Conservation (phyloP, 1,140 invertebrate genomes). For the Teleogryllus occipitalis region DNA sequence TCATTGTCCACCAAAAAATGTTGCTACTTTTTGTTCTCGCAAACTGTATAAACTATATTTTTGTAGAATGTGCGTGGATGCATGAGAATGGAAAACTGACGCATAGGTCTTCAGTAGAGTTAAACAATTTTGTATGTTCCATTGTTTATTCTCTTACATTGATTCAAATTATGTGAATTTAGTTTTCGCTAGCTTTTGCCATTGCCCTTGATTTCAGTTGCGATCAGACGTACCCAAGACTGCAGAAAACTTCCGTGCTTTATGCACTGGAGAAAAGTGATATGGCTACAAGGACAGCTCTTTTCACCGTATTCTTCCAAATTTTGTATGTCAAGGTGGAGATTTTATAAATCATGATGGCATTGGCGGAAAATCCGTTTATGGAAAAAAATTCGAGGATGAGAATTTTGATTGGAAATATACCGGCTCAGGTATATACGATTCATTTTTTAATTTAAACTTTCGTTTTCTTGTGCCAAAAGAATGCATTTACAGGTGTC, state of each 20-base stretch:
- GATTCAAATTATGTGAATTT: too few species aligned
- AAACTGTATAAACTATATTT: too few species aligned
- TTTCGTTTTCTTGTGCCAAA: too few species aligned
- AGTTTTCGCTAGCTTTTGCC: too few species aligned
- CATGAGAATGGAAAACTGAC: too few species aligned
- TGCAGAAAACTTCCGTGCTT: constrained; percentile 85
- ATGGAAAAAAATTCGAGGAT: constrained; percentile 72
- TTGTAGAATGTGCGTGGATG: too few species aligned
- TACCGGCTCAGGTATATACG: constrained; percentile 68
- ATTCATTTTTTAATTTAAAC: too few species aligned
- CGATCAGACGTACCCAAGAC: constrained; percentile 86
- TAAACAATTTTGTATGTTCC: too few species aligned
- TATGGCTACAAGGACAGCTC: constrained; percentile 87
- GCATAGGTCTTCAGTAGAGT: too few species aligned
- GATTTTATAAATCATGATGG: constrained; percentile 94
- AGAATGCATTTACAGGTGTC: constrained; percentile 51
- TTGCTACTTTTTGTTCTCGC: too few species aligned
- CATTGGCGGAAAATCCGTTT: constrained; percentile 78
- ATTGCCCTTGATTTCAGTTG: constrained; percentile 51
- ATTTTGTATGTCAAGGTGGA: constrained; percentile 96
- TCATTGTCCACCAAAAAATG: too few species aligned
- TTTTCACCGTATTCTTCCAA: constrained; percentile 95
- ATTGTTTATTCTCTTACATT: too few species aligned
- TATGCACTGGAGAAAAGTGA: constrained; percentile 90
- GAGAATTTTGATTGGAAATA: constrained; percentile 95